These are phyloP conservation scores for Himalopsyche phryganea DNA, from an alignment of 1,140 invertebrate species.

Conservation along the genomic window DNA sequence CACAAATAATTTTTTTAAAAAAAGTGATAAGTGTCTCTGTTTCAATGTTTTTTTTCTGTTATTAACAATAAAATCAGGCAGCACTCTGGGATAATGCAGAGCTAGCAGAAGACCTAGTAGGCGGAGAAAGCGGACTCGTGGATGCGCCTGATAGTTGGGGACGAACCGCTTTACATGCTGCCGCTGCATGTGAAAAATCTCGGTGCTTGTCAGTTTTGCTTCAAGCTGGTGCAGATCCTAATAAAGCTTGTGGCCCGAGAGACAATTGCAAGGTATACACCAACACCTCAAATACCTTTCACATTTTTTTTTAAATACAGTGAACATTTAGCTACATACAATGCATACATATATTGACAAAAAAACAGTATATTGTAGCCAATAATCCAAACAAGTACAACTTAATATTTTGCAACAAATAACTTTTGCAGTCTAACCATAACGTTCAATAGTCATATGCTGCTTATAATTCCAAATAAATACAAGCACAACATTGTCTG, in stretches of 20 bases:
- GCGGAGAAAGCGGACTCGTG: slow-evolving; percentile 62
- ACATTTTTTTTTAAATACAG: background rate
- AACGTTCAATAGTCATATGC: no score
- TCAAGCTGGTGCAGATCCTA: slow-evolving; percentile 69
- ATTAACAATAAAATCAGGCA: slow-evolving; percentile 65
- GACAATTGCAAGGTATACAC: slow-evolving; percentile 56
- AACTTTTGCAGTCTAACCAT: no score
- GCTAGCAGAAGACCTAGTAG: slow-evolving; percentile 76
- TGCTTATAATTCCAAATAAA: no score
- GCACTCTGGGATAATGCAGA: slow-evolving; percentile 90
- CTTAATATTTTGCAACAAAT: no score
- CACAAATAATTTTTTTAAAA: no score
- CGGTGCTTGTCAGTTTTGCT: slow-evolving; percentile 72
- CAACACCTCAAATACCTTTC: background rate
- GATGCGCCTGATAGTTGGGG: slow-evolving; percentile 76
- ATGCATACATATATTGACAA: background rate
- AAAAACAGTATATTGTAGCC: background rate
- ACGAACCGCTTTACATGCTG: slow-evolving; percentile 78
- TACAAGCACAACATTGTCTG: no score
- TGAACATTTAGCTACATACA: background rate
- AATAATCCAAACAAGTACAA: no score
- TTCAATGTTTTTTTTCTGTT: no score
- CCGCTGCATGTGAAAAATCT: slow-evolving; percentile 83
- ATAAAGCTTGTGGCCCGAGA: slow-evolving; percentile 63
- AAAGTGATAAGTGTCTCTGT: no score